Evolutionary conservation across 2,797 vertebrate species (phyloP), one percentile per base, ranked within the genome.

Genomic region (Myiothlypis chrysogaster): DNA sequence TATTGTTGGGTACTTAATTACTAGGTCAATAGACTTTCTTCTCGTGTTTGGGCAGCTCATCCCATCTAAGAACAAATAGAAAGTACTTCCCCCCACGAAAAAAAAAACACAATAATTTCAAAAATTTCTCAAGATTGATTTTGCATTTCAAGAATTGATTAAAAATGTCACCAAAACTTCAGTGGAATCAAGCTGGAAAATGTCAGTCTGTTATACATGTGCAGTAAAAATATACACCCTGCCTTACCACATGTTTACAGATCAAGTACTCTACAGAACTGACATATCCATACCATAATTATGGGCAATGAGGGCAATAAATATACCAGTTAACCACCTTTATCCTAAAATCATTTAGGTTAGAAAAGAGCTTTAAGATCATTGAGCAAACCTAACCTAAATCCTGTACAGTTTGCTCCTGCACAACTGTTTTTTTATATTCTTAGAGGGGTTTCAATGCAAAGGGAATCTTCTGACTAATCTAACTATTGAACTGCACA

Each of bases 1-100:
- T 1, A 0, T 34, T 60, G 6, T 37, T 72, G 19, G 11, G 4
- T 53, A 73, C n/a, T 37, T 65, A 35, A 46, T 46, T 63, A 30
- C 37, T 49, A 59, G 64, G 18, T 18, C n/a, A 27, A 69, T 32
- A 11, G 25, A 22, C 25, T 64, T 90, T 13, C 5, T 76, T 37
- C 41, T 44, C 52, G 25, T 52, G 8, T 89, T 78, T 87, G 43
- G 39, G 18, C 39, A 85, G 27, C 28, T 53, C 32, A 65, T 37
- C 14, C 16, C 8, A 52, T 66, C 11, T 66, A 76, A 84, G 14
- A 16, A 87, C 10, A 83, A 80, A 52, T 3, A 61, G 5, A 43
- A 87, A 57, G 24, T 53, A 19, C 4, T 4, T 12, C 7, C 2
- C 12, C 4, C 1, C 0, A 3, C 15, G 5, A 27, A 28, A 8